Percentiles rank a stretch among this genome's conserved stretches.
phyloP scores from a whole-genome alignment of 2,888 invertebrate species.

The Altica lythri region DNA sequence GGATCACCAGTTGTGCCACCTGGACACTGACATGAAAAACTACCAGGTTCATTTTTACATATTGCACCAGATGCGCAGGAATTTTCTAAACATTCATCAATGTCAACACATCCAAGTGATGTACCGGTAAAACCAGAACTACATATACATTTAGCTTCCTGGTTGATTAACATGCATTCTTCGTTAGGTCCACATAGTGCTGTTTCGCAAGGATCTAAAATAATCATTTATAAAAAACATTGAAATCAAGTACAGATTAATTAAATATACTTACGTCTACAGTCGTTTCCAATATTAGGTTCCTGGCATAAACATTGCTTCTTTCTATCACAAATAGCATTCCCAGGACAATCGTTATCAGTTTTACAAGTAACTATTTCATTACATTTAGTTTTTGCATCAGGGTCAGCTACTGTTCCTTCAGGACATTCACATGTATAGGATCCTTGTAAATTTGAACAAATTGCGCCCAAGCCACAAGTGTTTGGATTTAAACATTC shows the following conservation, averaged over 20 bases:
- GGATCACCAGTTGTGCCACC: conserved; percentile 81
- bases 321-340: conserved; percentile 80
- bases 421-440: conserved; percentile 82
- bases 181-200: conserved; percentile 84
- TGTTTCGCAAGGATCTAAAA: conserved; percentile 85
- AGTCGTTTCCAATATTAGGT: conserved; percentile 89
- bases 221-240: neutral
- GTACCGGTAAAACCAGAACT: conserved; percentile 79
- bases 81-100: conserved; percentile 83
- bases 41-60: conserved; percentile 86
- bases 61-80: conserved; percentile 85
- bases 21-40: conserved; percentile 87
- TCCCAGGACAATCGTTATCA: conserved; percentile 85
- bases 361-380: conserved; percentile 78
- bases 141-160: conserved; percentile 83
- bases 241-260: neutral
- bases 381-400: conserved; percentile 79
- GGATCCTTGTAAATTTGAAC: conserved; percentile 77
- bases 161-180: conserved; percentile 84
- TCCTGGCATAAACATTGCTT: conserved; percentile 86
- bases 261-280: conserved; percentile 73
- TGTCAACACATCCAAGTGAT: conserved; percentile 76
- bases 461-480: conserved; percentile 82
- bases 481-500: conserved; percentile 74
- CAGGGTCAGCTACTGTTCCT: conserved; percentile 81